A percentile compares a stretch with the other conserved stretches of the same genome.
Conservation (phyloP, 2,888 invertebrate species). For the Cephus pygmeus region DNA sequence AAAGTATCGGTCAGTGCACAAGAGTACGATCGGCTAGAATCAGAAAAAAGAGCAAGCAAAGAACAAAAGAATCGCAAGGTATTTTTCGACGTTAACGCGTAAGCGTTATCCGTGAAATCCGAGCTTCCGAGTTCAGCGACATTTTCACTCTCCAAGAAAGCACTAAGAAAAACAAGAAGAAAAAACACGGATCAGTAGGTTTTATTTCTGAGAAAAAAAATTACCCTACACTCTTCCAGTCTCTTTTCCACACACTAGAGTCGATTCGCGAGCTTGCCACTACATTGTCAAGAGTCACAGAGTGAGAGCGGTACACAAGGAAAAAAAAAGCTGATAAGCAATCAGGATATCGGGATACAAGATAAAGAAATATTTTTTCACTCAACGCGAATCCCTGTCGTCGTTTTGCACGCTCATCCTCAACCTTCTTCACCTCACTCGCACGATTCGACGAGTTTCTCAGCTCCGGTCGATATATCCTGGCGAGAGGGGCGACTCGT, state of each 20-base stretch:
- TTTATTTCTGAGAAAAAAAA: background rate
- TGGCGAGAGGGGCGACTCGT: conserved; percentile 51
- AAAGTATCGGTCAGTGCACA: background rate
- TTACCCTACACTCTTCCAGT: background rate
- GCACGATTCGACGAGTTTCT: conserved; percentile 30
- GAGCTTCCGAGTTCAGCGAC: background rate
- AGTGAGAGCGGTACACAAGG: background rate
- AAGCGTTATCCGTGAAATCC: background rate
- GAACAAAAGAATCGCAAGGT: background rate
- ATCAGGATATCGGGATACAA: background rate
- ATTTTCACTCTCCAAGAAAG: background rate
- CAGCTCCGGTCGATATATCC: conserved; percentile 51
- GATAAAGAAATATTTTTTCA: background rate
- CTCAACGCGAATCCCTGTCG: background rate
- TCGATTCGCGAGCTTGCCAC: background rate
- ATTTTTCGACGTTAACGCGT: background rate
- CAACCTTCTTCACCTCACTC: conserved; percentile 1
- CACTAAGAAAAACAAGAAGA: background rate
- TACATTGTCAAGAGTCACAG: background rate
- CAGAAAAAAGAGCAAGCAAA: background rate
- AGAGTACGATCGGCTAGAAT: background rate
- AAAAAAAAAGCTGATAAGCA: background rate
- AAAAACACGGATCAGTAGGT: background rate
- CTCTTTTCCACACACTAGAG: background rate
- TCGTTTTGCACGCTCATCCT: background rate